Base-by-base conservation (phyloP, 2,888 invertebrate genomes). In the Drosophila subquinaria region DNA sequence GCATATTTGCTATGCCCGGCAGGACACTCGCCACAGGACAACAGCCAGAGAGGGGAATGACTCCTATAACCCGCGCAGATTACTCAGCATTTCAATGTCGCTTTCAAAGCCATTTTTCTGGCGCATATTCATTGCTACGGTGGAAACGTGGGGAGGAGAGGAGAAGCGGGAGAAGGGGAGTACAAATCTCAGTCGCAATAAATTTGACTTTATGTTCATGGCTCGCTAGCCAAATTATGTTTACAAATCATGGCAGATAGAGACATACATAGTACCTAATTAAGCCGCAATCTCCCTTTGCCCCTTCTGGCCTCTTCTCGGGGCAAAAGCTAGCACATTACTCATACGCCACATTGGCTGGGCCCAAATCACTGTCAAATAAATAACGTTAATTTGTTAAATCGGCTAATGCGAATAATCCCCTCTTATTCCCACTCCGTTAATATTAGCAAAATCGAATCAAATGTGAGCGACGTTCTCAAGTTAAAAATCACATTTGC, bases 141-240 rank as follows among this genome's bases (percentile, higher is more conserved):
- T 8, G 3, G 20, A 1, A 13, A 10, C 10, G 27, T 15, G 45
- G 4, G 11, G 11, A 20, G 10, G 40, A 10, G 40, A 11, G 23
- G 23, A 5, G 27, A 5, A 1, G 27, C 4, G 23, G 5, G 27
- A 8, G 23, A 30, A 30, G 2, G 8, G 30, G 8, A 30, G 30
- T 8, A 59, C 60, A 87, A 89, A 89, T 89, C 88, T 89, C 75
- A 72, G 82, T 70, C 60, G 88, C 84, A 70, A 89, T 89, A 89
- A 89, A 89, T 89, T 84, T 72, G 81, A 90, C 82, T 89, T 90
- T 88, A 88, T 90, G 81, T 88, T 77, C 81, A 77, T 89, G 81
- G 79, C 76, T 82, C 79, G 89, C 75, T 70, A 80, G 79, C 82
- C 82, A 83, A 90, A 85, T 89, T 76, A 77, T 88, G 85, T 77